Evolutionary conservation across 92 coral and sea anemone species (phyloP), one percentile per base, ranked within the genome.

Genomic region (Palythoa grandiflora): DNA sequence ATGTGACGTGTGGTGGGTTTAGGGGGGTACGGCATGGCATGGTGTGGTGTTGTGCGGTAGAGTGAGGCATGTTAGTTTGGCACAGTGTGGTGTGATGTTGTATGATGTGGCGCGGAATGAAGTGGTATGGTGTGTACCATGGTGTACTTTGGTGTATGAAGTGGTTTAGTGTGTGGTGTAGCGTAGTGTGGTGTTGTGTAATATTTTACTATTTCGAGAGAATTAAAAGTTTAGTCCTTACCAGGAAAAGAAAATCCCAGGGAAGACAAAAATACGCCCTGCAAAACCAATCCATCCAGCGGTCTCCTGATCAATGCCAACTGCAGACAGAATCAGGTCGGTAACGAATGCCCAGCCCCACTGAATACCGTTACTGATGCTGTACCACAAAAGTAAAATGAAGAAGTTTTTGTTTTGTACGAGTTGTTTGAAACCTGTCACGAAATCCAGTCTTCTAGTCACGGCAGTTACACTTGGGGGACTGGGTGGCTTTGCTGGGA

Each of bases 241-340:
- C 98, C 97, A 92, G 1, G 98, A 96, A 84, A 96, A 96, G 61
- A 90, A 70, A 38, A 96, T 91, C 2, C 93, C 98, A 66, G 95
- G 92, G 71, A 94, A 92, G 13, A 95, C 90, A 1, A 96, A 98
- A 51, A 94, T 92, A 55, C 93, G 93, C 14, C 91, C 94, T 52
- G 87, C 93, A 77, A 96, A 96, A 11, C 98, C 98, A 66, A 96
- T 91, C 98, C 98, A 96, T 28, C 98, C 98, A 84, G 98, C 98
- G 53, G 94, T 89, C 83, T 94, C 94, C 78, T 95, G 98, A 72
- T 94, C 89, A 79, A 96, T 93, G 0, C 98, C 98, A 68, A 93
- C 96, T 61, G 89, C 98, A 11, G 98, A 94, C 68, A 96, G 92
- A 51, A 94, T 96, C 80, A 93, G 91, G 91, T 94, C 96, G 79